Conservation (phyloP, 1,140 invertebrate genomes). For the Cyclina sinensis region DNA sequence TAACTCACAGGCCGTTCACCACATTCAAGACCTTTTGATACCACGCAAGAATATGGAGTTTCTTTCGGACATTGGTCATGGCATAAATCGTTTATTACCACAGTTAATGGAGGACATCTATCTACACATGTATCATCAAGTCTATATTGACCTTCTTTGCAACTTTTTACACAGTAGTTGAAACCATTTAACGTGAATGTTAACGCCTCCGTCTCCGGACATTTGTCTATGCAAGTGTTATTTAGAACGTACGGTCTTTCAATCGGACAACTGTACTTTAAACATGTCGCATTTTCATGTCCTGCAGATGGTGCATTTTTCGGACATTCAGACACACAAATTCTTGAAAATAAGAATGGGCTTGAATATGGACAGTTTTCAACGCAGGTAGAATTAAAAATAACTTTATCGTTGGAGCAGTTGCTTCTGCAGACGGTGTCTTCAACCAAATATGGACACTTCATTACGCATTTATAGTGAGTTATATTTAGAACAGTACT, state of each 20-base stretch:
- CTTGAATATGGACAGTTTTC: not conserved
- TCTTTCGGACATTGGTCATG: not conserved
- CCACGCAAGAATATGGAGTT: not conserved
- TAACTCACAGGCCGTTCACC: not conserved
- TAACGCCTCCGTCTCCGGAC: not conserved
- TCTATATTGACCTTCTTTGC: slow-evolving; percentile 6
- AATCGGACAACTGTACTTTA: not conserved
- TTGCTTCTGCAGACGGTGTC: not conserved
- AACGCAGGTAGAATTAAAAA: not conserved
- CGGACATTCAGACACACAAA: not conserved
- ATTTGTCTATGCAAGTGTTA: not conserved
- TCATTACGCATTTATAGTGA: not conserved
- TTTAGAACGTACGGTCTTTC: slow-evolving; percentile 4
- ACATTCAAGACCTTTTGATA: not conserved
- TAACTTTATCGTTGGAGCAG: not conserved
- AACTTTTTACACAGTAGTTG: not conserved
- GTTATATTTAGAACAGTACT: not conserved
- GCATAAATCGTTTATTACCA: not conserved
- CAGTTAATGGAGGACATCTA: not conserved
- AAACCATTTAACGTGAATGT: not conserved
- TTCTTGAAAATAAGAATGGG: not conserved
- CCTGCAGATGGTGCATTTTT: not conserved
- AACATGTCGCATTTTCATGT: not conserved
- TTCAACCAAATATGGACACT: not conserved
- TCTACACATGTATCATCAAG: not conserved